Evolutionary conservation across 2,113 vertebrate genomes (phyloP).

Genomic region (Dipodomys ordii): DNA sequence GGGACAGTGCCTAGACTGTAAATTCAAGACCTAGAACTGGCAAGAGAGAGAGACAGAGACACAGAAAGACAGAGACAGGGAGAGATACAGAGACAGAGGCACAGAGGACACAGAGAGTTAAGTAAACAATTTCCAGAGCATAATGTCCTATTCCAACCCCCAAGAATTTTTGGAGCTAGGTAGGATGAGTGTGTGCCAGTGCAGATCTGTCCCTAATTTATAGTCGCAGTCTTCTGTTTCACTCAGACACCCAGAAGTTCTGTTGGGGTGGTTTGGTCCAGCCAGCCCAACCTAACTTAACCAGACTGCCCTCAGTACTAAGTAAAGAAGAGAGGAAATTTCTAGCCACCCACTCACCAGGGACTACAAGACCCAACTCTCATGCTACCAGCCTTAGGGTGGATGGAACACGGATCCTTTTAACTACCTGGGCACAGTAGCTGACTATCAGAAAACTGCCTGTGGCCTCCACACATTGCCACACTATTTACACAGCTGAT

Average conservation of each 20-base stretch:
- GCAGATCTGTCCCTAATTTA: not conserved
- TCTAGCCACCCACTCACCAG: constrained; percentile 41
- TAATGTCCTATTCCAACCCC: not conserved
- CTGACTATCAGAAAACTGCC: constrained; percentile 14
- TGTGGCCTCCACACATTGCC: constrained; percentile 33
- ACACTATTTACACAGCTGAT: constrained; percentile 77
- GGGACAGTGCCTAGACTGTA: too few species aligned
- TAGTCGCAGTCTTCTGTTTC: not conserved
- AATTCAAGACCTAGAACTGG: too few species aligned
- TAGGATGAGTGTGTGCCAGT: not conserved
- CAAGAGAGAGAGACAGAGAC: too few species aligned
- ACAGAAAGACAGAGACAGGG: too few species aligned
- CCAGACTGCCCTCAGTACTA: constrained; percentile 16
- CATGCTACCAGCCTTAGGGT: constrained; percentile 33
- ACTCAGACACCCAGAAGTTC: not conserved
- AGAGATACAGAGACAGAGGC: too few species aligned
- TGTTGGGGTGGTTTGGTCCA: not conserved
- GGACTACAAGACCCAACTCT: constrained; percentile 64
- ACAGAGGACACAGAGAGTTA: not conserved
- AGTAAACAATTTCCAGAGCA: constrained; percentile 18
- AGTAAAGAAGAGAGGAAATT: constrained; percentile 41
- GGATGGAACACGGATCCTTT: constrained; percentile 68
- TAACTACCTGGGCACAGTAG: constrained; percentile 73
- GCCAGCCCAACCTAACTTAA: not conserved
- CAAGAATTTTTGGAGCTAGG: constrained; percentile 28